Percentiles rank a stretch among this genome's conserved stretches.
These are phyloP conservation scores for Stegana nigrithorax DNA, from an alignment of 2,888 invertebrate species.

Conservation along the genomic window DNA sequence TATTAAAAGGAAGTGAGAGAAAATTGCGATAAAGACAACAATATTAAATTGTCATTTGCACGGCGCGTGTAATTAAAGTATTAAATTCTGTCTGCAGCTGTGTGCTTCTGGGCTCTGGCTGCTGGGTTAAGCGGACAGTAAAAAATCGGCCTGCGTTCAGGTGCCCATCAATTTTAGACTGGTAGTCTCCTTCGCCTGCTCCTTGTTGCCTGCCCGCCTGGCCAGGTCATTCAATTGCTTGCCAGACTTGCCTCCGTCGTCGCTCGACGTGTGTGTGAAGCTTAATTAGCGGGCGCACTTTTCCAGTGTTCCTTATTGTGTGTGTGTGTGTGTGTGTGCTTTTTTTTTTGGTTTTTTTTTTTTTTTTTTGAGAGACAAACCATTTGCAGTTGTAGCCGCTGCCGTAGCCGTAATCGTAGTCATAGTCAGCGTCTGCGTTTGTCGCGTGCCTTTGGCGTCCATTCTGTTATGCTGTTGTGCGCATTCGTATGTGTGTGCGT, in stretches of 20 bases:
- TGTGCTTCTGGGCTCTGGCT: too few relatives aligned
- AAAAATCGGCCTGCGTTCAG: too few relatives aligned
- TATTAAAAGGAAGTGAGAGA: too few relatives aligned
- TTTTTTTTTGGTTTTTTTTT: not conserved
- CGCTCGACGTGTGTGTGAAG: not conserved
- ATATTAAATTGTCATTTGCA: constrained; percentile 7
- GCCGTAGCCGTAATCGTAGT: not conserved
- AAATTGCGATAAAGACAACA: not conserved
- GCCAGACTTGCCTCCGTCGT: too few relatives aligned
- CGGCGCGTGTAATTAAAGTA: constrained; percentile 1
- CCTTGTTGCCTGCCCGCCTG: too few relatives aligned
- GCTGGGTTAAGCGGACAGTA: too few relatives aligned
- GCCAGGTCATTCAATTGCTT: too few relatives aligned
- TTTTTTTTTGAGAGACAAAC: not conserved
- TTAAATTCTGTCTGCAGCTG: not conserved
- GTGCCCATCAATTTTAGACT: too few relatives aligned
- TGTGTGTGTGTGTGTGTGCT: not conserved
- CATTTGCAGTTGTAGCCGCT: constrained; percentile 1
- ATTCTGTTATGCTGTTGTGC: not conserved
- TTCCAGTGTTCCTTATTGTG: too few relatives aligned
- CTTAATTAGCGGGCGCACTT: not conserved
- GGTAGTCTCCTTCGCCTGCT: too few relatives aligned
- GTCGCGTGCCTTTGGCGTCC: not conserved
- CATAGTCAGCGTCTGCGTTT: not conserved
- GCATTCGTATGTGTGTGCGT: not conserved